These are phyloP conservation scores for Drosophila limbata DNA, from an alignment of 2,888 invertebrate genomes.

Conservation along the genomic window DNA sequence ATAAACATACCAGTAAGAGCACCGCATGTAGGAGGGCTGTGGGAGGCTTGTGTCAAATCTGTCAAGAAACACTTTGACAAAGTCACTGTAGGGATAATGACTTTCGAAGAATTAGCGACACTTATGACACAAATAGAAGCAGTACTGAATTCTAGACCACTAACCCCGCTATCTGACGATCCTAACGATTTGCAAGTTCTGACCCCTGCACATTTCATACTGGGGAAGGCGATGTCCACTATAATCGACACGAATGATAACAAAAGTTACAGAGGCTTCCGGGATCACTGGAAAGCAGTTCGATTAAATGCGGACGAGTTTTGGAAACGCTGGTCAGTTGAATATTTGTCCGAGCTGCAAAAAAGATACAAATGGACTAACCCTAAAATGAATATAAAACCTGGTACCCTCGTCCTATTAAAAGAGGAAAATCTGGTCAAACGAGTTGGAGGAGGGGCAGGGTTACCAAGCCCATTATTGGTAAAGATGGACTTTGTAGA, in stretches of 20 bases:
- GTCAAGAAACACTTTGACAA: not conserved
- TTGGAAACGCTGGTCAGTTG: no score
- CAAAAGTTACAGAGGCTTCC: not conserved
- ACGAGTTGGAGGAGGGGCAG: not conserved
- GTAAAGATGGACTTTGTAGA: conserved; percentile 1
- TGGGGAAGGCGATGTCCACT: no score
- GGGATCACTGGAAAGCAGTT: not conserved
- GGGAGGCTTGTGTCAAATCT: not conserved
- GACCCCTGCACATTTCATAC: not conserved
- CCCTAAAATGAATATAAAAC: not conserved
- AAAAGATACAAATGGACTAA: not conserved
- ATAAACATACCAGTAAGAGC: not conserved
- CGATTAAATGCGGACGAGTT: not conserved
- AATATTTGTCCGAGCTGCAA: not conserved
- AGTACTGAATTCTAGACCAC: not conserved
- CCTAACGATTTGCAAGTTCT: not conserved
- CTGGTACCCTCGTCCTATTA: conserved; percentile 1
- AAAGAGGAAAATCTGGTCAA: not conserved
- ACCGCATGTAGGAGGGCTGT: not conserved
- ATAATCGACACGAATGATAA: not conserved
- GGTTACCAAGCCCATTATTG: not conserved
- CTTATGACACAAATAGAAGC: not conserved
- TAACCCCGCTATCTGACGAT: no score
- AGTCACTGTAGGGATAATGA: not conserved
- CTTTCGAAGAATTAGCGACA: no score